A percentile compares a stretch with the other conserved stretches of the same genome.
These are phyloP conservation scores for Dicerorhinus sumatrensis DNA, from an alignment of 2,113 vertebrate genomes.

Conservation along the genomic window DNA sequence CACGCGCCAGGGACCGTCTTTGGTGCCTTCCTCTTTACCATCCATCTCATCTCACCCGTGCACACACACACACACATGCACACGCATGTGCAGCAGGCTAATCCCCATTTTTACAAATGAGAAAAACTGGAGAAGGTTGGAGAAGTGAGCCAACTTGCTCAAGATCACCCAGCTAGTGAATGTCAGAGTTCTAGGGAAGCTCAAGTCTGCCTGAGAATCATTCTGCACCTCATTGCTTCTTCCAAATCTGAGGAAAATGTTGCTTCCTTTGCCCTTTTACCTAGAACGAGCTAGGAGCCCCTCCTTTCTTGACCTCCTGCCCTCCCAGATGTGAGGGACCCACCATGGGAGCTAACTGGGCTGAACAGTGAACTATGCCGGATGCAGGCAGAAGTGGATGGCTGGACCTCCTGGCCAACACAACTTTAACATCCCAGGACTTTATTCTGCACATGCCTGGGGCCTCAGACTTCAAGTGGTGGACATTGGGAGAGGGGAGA, in stretches of 20 bases:
- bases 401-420: not conserved
- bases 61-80: accelerated
- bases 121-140: too few relatives aligned
- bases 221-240: not conserved
- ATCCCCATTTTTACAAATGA: not conserved
- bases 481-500: too few relatives aligned
- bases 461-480: accelerated
- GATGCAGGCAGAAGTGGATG: not conserved
- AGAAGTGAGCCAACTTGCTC: not conserved
- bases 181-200: not conserved
- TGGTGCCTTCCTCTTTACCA: accelerated
- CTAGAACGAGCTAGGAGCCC: not conserved
- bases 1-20: accelerated
- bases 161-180: not conserved
- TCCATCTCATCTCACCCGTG: too few relatives aligned
- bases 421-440: too few relatives aligned
- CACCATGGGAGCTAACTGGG: accelerated
- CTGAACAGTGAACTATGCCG: accelerated
- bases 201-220: not conserved
- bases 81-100: not conserved
- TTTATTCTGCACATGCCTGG: not conserved
- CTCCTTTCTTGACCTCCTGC: not conserved
- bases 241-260: not conserved
- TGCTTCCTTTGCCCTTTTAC: accelerated
- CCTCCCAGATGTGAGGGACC: accelerated